These are phyloP conservation scores for Sarcoramphus papa DNA, from an alignment of 2,797 vertebrate species.

Conservation along the genomic window DNA sequence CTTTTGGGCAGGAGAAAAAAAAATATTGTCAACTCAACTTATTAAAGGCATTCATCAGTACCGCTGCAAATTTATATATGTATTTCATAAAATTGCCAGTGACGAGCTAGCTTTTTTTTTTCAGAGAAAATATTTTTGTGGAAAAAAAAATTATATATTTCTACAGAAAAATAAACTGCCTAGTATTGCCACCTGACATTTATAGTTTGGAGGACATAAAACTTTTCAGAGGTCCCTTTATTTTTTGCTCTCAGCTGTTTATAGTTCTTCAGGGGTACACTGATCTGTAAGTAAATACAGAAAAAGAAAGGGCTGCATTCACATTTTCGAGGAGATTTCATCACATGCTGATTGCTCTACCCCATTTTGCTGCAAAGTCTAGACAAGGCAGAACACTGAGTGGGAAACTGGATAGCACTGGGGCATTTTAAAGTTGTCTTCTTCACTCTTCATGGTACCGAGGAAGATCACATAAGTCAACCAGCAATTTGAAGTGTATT, in stretches of 20 bases:
- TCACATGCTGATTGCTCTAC: background rate
- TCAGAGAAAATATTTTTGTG: constrained; percentile 10
- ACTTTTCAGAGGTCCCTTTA: constrained; percentile 38
- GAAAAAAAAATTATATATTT: background rate
- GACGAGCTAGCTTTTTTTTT: background rate
- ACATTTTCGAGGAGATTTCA: constrained; percentile 38
- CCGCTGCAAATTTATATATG: background rate
- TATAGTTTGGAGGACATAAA: constrained; percentile 35
- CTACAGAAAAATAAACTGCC: constrained; percentile 45
- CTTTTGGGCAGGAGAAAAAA: background rate
- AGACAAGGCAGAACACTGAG: background rate
- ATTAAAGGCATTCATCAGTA: background rate
- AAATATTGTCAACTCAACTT: background rate
- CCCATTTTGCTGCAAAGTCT: constrained; percentile 9
- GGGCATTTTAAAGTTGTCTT: constrained; percentile 9
- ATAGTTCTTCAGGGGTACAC: constrained; percentile 7
- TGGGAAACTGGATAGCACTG: background rate
- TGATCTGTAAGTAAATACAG: constrained; percentile 39
- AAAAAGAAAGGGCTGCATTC: constrained; percentile 24
- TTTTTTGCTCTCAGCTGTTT: constrained; percentile 40
- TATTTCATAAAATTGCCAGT: constrained; percentile 16
- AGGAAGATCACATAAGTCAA: background rate
- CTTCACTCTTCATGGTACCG: background rate
- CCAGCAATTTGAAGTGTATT: background rate
- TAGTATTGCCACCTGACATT: constrained; percentile 23